A percentile compares a stretch with the other conserved stretches of the same genome.
phyloP scores from a whole-genome alignment of 2,113 vertebrate genomes.

The Ptilorrhoa leucosticta region DNA sequence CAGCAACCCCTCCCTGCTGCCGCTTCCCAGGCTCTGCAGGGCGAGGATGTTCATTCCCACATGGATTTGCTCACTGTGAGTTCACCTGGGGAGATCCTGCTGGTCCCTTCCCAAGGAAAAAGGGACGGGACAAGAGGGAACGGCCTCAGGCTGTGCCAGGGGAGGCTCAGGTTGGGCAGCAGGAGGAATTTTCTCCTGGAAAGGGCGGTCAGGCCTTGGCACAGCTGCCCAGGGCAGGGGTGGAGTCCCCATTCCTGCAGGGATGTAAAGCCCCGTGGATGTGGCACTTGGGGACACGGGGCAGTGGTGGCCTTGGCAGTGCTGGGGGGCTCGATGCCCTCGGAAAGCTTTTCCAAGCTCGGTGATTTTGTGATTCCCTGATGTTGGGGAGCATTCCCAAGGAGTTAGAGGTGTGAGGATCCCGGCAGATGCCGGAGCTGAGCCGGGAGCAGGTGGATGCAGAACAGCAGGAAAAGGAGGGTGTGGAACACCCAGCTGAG shows the following conservation, averaged over 20 bases:
- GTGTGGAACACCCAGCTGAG: rapidly evolving
- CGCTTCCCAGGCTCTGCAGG: too few species aligned
- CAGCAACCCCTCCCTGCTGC: background rate
- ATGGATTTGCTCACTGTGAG: background rate
- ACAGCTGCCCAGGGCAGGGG: background rate
- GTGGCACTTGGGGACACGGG: background rate
- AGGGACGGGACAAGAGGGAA: background rate
- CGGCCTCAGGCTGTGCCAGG: background rate
- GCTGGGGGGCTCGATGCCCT: background rate
- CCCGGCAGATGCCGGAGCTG: too few species aligned
- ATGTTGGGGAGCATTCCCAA: background rate
- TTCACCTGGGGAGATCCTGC: background rate
- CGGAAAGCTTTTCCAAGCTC: background rate
- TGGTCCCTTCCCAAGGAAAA: background rate
- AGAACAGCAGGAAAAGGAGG: background rate
- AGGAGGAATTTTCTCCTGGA: background rate
- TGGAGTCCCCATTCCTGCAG: background rate
- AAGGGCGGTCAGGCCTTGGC: background rate
- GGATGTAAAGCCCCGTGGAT: background rate
- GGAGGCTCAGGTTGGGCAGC: background rate
- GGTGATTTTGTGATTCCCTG: rapidly evolving
- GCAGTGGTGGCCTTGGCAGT: background rate
- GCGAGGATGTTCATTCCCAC: background rate
- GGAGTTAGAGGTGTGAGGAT: background rate
- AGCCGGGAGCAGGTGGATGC: background rate